Base-by-base conservation (phyloP, 2,797 vertebrate genomes). In the Manis javanica region DNA sequence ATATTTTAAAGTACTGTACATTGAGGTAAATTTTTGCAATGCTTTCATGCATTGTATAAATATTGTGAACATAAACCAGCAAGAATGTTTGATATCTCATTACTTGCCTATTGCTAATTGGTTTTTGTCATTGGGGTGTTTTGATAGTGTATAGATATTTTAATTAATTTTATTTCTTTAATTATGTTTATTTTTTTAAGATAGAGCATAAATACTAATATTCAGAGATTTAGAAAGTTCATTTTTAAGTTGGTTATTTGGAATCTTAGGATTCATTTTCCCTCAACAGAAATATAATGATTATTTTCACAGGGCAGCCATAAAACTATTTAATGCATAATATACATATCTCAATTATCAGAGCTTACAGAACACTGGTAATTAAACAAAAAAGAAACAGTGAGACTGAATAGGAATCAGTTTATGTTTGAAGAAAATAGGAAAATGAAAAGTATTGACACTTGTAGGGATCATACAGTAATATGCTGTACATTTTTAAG, bases 191-290 rank as follows among this genome's bases (percentile, higher is more conserved):
- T 12, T 86, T 57, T 61, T 61, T 83, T 69, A 68, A 66, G 19
- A 19, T 88, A 55, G 9, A 53, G 51, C 74, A 63, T 42, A 77
- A 88, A 63, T 77, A 75, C 42, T 19, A 61, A 34, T 75, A 88
- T 88, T 88, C 34, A 83, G 57, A 55, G 74, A 69, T 74, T 86
- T 71, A n/a, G 57, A 66, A 55, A 51, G 37, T 37, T 94, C 18
- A 83, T 69, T 95, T 88, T 88, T 88, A 78, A 77, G 63, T 53
- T 61, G 34, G 19, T 88, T 88, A 55, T 89, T 95, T 90, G 84
- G 63, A 34, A 71, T 89, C 18, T 63, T 78, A 63, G 63, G 84
- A 31, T 7, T 88, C 42, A 53, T 89, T 88, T 88, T 71, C 46
- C 53, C 29, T 77, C 69, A 46, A 55, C 37, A 24, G 5, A 88